Evolutionary conservation across 2,113 vertebrate species (phyloP).

Genomic region (Arothron firmamentum): DNA sequence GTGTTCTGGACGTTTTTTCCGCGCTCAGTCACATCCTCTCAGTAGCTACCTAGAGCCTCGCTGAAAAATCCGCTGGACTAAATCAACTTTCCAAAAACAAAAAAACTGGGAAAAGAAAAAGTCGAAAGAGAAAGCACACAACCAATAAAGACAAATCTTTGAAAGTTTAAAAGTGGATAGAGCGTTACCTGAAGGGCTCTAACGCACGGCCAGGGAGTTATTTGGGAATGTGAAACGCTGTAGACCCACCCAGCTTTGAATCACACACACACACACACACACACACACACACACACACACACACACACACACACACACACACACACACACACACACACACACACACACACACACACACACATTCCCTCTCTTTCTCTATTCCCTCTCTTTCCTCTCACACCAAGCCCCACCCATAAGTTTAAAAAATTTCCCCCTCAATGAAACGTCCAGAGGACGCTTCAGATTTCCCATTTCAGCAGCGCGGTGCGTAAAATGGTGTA

Average conservation of each 20-base stretch:
- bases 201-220: constrained; percentile 50
- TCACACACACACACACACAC: constrained; percentile 51
- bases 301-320: constrained; percentile 61
- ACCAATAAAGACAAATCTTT: background rate
- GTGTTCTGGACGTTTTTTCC: constrained; percentile 15
- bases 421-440: constrained; percentile 16
- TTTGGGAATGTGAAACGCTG: constrained; percentile 60
- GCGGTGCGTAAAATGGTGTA: constrained; percentile 23
- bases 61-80: no score
- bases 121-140: background rate
- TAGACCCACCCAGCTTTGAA: constrained; percentile 69
- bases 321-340: constrained; percentile 48
- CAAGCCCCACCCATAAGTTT: constrained; percentile 66
- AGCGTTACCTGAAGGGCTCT: constrained; percentile 58
- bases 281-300: constrained; percentile 61
- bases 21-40: constrained; percentile 6
- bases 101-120: constrained; percentile 11
- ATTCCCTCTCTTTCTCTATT: constrained; percentile 59
- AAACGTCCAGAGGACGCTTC: constrained; percentile 19
- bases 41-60: no score
- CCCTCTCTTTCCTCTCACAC: constrained; percentile 49
- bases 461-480: constrained; percentile 12
- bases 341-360: constrained; percentile 63
- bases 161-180: constrained; percentile 18
- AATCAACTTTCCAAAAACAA: background rate